phyloP scores from a whole-genome alignment of 2,113 vertebrate genomes.

The Perccottus glenii region DNA sequence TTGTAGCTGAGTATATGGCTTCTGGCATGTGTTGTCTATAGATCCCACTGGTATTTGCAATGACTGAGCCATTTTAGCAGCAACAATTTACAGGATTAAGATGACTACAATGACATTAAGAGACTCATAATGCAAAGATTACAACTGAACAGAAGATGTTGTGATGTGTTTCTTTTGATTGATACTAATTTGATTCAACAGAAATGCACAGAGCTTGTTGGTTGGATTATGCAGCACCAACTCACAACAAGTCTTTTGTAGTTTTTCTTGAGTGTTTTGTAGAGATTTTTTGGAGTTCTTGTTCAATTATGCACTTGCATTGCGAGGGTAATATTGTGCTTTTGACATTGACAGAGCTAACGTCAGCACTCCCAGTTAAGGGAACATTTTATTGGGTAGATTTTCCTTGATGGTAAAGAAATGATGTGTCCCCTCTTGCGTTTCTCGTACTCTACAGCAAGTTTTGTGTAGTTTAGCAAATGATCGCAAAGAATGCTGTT shows the following conservation, averaged over 20 bases:
- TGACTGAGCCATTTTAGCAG: conserved; percentile 17
- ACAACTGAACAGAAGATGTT: not conserved
- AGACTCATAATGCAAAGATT: not conserved
- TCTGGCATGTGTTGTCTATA: conserved; percentile 24
- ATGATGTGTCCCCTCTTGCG: no score
- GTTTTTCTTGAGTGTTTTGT: not conserved
- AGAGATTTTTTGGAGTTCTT: no score
- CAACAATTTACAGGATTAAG: conserved; percentile 28
- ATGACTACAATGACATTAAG: conserved; percentile 1
- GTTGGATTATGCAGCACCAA: not conserved
- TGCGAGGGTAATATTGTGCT: no score
- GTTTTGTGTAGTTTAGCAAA: no score
- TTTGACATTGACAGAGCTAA: no score
- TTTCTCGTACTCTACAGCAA: no score
- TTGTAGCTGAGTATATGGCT: conserved; percentile 23
- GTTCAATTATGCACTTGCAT: no score
- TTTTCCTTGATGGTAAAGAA: no score
- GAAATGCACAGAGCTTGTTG: not conserved
- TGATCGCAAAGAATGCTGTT: no score
- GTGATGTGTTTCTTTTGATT: not conserved
- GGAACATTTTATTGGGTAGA: no score
- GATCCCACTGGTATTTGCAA: conserved; percentile 20
- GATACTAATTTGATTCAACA: not conserved
- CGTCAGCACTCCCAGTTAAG: no score
- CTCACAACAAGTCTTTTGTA: not conserved